phyloP scores from a whole-genome alignment of 2,888 invertebrate genomes.

The Drosophila limbata region DNA sequence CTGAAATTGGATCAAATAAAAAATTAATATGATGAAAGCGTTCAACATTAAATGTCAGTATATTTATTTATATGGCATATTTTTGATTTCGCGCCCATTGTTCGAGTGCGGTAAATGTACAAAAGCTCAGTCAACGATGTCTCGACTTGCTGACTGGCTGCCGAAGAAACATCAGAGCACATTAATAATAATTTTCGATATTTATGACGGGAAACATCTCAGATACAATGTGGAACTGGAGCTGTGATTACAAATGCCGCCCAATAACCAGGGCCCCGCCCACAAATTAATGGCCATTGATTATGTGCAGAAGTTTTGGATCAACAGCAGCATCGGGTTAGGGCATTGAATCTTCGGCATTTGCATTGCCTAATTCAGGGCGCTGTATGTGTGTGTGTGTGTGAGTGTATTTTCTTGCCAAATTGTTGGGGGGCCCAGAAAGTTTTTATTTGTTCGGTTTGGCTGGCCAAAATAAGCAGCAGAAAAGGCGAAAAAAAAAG shows the following conservation, averaged over 20 bases:
- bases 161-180: conserved; percentile 49
- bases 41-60: neutral
- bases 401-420: conserved; percentile 56
- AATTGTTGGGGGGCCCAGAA: conserved; percentile 54
- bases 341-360: conserved; percentile 72
- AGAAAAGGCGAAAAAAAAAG: conserved; percentile 61
- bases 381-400: neutral
- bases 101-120: conserved; percentile 28
- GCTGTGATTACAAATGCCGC: conserved; percentile 73
- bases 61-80: neutral
- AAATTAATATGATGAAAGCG: too few relatives aligned
- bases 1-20: too few relatives aligned
- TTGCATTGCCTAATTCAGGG: conserved; percentile 57
- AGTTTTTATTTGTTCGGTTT: conserved; percentile 65
- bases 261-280: conserved; percentile 27
- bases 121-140: conserved; percentile 55
- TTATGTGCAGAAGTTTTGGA: conserved; percentile 46
- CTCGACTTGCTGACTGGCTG: conserved; percentile 54
- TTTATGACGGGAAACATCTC: conserved; percentile 77
- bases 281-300: conserved; percentile 56
- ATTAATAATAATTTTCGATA: conserved; percentile 79
- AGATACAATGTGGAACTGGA: conserved; percentile 68
- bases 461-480: conserved; percentile 65
- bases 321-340: conserved; percentile 45
- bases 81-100: conserved; percentile 20